Evolutionary conservation across 2,888 invertebrate genomes (phyloP).

Genomic region (Drosophila diplacantha): DNA sequence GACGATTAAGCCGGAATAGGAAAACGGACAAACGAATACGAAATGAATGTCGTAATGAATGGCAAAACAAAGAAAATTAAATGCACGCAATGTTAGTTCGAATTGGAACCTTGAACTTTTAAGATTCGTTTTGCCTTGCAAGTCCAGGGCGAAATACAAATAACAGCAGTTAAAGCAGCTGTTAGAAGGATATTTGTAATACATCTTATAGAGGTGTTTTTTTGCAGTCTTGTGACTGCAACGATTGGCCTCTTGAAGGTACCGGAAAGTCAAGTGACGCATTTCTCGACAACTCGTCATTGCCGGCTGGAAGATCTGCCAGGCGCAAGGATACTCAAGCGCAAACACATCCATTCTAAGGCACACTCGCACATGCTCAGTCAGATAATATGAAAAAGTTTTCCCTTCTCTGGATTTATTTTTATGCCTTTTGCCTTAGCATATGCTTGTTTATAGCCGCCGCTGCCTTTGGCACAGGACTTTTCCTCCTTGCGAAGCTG

Average conservation of each 20-base stretch:
- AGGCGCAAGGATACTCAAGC: slow-evolving; percentile 27
- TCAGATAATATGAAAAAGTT: slow-evolving; percentile 62
- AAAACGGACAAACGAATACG: slow-evolving; percentile 14
- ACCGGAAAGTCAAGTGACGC: slow-evolving; percentile 18
- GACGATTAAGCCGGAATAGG: slow-evolving; percentile 3
- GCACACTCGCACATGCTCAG: slow-evolving; percentile 16
- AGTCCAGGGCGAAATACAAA: background rate
- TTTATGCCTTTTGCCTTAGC: slow-evolving; percentile 63
- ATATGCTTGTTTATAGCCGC: slow-evolving; percentile 64
- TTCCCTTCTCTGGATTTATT: slow-evolving; percentile 50
- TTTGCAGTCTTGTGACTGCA: background rate
- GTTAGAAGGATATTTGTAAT: background rate
- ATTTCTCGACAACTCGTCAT: slow-evolving; percentile 40
- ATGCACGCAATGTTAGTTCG: slow-evolving; percentile 4
- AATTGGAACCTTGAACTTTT: slow-evolving; percentile 2
- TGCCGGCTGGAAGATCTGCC: slow-evolving; percentile 18
- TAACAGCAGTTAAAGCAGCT: background rate
- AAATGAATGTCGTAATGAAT: slow-evolving; percentile 21
- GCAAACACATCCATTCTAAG: slow-evolving; percentile 2
- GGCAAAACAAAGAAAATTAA: slow-evolving; percentile 26
- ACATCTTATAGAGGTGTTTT: no score
- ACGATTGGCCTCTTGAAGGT: background rate
- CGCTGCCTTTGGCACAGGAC: slow-evolving; percentile 14
- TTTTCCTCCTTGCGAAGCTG: slow-evolving; percentile 10
- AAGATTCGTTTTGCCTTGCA: background rate